Conservation (phyloP, 2,888 invertebrate genomes). For the Polydrusus pterygomalis region DNA sequence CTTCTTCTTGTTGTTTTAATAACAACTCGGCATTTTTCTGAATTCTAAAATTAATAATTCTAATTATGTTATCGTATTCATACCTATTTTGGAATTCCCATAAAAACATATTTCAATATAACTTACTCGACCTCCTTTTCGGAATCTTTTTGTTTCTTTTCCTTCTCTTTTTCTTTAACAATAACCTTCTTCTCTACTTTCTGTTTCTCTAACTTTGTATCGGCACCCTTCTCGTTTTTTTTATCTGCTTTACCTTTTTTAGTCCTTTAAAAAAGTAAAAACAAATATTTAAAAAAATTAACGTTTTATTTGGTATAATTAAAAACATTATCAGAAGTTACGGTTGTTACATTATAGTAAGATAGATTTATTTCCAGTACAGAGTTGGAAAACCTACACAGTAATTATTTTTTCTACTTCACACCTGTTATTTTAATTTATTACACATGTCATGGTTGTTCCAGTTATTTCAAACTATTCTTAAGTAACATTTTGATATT, state of each 20-base stretch:
- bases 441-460: too few relatives aligned
- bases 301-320: neutral
- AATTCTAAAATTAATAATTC: conserved; percentile 13
- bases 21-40: neutral
- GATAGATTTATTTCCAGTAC: too few relatives aligned
- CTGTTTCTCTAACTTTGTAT: conserved; percentile 51
- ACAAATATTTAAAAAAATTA: neutral
- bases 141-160: conserved; percentile 18
- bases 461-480: too few relatives aligned
- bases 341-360: too few relatives aligned
- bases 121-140: conserved; percentile 15
- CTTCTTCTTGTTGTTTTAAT: conserved; percentile 34
- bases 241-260: conserved; percentile 13
- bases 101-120: neutral
- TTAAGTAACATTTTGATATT: too few relatives aligned
- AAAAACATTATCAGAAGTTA: neutral
- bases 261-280: conserved; percentile 9
- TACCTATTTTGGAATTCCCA: too few relatives aligned
- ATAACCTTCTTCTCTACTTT: conserved; percentile 53
- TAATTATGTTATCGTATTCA: too few relatives aligned
- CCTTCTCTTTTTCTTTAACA: conserved; percentile 16
- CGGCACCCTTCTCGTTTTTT: conserved; percentile 46
- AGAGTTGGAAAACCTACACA: too few relatives aligned
- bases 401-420: too few relatives aligned
- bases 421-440: too few relatives aligned